phyloP scores from a whole-genome alignment of 2,888 invertebrate genomes.

The Pherbina coryleti region DNA sequence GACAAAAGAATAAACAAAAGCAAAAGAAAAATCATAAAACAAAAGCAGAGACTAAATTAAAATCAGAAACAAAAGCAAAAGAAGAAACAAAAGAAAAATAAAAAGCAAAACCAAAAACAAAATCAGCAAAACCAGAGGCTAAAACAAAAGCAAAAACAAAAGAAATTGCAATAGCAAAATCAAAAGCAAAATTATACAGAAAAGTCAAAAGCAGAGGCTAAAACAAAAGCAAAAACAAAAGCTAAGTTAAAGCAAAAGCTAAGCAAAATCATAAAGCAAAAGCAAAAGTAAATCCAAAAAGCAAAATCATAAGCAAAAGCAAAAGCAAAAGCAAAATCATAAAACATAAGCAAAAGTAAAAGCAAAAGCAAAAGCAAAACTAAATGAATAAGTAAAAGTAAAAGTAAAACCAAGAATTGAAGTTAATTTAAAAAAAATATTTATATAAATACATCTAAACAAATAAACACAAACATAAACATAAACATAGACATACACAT shows the following conservation, averaged over 20 bases:
- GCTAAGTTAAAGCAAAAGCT: neutral
- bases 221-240: neutral
- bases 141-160: too few species aligned
- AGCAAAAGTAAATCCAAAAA: neutral
- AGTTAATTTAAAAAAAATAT: too few species aligned
- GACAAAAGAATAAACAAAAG: neutral
- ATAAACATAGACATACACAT: too few species aligned
- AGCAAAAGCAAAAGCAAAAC: too few species aligned
- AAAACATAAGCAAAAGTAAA: neutral
- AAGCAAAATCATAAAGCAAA: constrained; percentile 1
- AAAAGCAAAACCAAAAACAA: constrained; percentile 8
- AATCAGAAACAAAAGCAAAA: constrained; percentile 5
- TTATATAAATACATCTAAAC: too few species aligned
- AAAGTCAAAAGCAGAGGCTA: too few species aligned
- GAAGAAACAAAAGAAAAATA: neutral
- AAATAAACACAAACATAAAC: too few species aligned
- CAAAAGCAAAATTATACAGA: too few species aligned
- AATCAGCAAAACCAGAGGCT: neutral
- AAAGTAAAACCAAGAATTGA: neutral
- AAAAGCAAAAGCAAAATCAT: neutral
- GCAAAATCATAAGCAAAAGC: neutral
- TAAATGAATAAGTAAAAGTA: neutral
- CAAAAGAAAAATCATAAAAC: neutral
- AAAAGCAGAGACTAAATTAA: too few species aligned
- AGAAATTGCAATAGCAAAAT: too few species aligned